phyloP scores from a whole-genome alignment of 2,888 invertebrate species.

The Leptinotarsa rubiginosa region DNA sequence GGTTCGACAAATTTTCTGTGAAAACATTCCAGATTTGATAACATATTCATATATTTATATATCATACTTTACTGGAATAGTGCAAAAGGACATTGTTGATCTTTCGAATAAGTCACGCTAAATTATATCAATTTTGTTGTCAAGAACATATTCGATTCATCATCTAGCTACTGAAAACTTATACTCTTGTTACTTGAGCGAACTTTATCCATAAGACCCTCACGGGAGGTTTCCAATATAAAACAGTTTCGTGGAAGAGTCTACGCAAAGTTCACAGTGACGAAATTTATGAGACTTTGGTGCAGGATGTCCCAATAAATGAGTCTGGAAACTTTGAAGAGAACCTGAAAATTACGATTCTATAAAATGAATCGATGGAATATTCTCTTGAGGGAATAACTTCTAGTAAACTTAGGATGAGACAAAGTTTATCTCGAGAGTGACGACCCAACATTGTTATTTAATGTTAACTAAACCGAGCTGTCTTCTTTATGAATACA shows the following conservation, averaged over 20 bases:
- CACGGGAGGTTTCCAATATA: conserved; percentile 9
- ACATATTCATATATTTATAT: too few relatives aligned
- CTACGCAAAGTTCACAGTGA: conserved; percentile 1
- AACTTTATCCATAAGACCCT: conserved; percentile 13
- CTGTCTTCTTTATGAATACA: too few relatives aligned
- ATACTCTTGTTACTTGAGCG: not conserved
- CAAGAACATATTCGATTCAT: not conserved
- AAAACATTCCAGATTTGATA: too few relatives aligned
- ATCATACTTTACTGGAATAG: too few relatives aligned
- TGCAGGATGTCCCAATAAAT: not conserved
- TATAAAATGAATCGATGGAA: not conserved
- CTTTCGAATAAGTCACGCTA: not conserved
- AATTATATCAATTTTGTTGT: not conserved
- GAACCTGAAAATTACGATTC: not conserved
- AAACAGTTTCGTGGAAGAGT: not conserved
- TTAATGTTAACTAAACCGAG: too few relatives aligned
- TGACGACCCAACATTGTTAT: too few relatives aligned
- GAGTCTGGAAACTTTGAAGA: not conserved
- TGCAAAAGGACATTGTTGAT: not conserved
- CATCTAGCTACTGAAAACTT: not conserved
- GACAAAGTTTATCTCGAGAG: too few relatives aligned
- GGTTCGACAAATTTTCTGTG: too few relatives aligned
- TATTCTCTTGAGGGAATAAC: not conserved
- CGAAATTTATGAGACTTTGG: not conserved
- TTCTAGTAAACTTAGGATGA: not conserved